Percentiles rank a stretch among this genome's conserved stretches.
Conservation (phyloP, 37 sponge, comb jelly and placozoan species). For the Chondrilla cf. caribensis region DNA sequence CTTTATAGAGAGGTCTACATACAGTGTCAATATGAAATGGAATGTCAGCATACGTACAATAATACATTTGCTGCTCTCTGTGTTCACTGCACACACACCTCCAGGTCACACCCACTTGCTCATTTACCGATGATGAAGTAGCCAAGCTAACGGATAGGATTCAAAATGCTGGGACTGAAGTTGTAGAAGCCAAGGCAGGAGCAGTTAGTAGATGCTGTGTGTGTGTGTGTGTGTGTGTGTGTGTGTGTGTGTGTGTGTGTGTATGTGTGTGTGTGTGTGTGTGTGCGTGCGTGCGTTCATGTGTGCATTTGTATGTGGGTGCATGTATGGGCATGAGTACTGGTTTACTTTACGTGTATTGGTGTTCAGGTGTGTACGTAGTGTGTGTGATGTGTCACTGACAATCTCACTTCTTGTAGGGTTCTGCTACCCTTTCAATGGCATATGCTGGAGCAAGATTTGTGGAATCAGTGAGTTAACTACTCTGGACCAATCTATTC, state of each 20-base stretch:
- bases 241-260: constrained; percentile 1
- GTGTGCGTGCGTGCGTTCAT: background rate
- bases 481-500: background rate
- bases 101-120: constrained; percentile 50
- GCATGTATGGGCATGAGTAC: background rate
- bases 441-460: constrained; percentile 98
- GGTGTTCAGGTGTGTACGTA: background rate
- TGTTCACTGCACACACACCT: background rate
- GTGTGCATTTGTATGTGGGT: background rate
- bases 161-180: constrained; percentile 99
- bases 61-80: too few species aligned
- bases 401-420: constrained; percentile 40
- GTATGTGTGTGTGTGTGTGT: constrained; percentile 14
- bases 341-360: background rate
- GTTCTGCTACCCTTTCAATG: constrained; percentile 98
- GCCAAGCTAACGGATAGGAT: constrained; percentile 85
- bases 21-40: too few species aligned
- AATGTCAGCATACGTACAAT: too few species aligned
- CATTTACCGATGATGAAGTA: constrained; percentile 77
- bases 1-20: too few species aligned
- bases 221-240: background rate
- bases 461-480: constrained; percentile 47
- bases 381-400: background rate
- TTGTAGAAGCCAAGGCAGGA: constrained; percentile 99
- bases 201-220: constrained; percentile 55